Evolutionary conservation across 2,113 vertebrate genomes (phyloP).

Genomic region (Toxotes jaculatrix): DNA sequence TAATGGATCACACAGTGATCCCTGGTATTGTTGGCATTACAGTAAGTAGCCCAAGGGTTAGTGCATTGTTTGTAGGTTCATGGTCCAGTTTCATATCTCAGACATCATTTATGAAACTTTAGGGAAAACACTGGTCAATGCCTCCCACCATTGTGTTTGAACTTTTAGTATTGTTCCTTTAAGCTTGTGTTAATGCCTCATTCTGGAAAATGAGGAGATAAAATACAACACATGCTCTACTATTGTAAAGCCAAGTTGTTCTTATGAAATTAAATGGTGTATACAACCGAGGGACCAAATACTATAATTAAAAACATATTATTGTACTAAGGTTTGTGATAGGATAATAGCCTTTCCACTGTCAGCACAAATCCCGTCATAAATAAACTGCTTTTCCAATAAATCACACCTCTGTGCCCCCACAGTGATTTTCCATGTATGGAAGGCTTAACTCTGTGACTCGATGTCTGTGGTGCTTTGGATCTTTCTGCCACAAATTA

Average conservation of each 20-base stretch:
- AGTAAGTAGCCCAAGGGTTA: slow-evolving; percentile 35
- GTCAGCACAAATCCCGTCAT: slow-evolving; percentile 75
- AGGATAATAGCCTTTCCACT: slow-evolving; percentile 47
- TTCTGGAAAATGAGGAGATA: slow-evolving; percentile 29
- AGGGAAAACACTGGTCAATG: slow-evolving; percentile 11
- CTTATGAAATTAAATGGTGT: slow-evolving; percentile 35
- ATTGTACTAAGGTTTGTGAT: slow-evolving; percentile 48
- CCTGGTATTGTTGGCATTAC: slow-evolving; percentile 40
- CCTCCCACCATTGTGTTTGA: not conserved
- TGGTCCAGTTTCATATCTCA: slow-evolving; percentile 32
- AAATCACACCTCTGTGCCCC: slow-evolving; percentile 68
- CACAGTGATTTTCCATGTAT: slow-evolving; percentile 60
- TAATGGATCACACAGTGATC: slow-evolving; percentile 19
- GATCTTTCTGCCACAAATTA: slow-evolving; percentile 80
- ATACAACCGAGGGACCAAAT: slow-evolving; percentile 37
- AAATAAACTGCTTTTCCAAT: slow-evolving; percentile 77
- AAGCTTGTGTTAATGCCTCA: not conserved
- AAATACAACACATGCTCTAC: slow-evolving; percentile 25
- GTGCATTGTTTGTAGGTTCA: slow-evolving; percentile 36
- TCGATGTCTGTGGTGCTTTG: slow-evolving; percentile 65
- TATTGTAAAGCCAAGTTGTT: slow-evolving; percentile 19
- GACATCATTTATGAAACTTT: slow-evolving; percentile 42
- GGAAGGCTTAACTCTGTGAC: slow-evolving; percentile 67
- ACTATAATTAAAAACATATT: slow-evolving; percentile 67
- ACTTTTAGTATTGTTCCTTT: slow-evolving; percentile 10